Evolutionary conservation across 2,113 vertebrate genomes (phyloP).

Genomic region (Bagarius yarrelli): DNA sequence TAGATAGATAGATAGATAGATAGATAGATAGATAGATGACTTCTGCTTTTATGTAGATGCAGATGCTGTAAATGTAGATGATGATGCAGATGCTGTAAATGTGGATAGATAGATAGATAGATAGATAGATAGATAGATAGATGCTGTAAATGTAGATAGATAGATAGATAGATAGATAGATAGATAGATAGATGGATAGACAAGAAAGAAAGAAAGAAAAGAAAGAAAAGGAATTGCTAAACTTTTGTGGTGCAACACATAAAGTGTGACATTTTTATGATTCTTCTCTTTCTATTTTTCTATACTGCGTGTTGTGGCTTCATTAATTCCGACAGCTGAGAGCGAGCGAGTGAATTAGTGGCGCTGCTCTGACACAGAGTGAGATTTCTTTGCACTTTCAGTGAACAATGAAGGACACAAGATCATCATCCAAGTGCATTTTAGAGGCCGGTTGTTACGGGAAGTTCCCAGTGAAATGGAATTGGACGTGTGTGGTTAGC

Average conservation of each 20-base stretch:
- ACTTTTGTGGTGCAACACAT: neutral
- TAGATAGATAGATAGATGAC: too few relatives aligned
- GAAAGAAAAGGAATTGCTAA: too few relatives aligned
- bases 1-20: too few relatives aligned
- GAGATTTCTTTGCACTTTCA: conserved; percentile 14
- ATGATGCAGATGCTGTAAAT: too few relatives aligned
- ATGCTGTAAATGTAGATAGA: too few relatives aligned
- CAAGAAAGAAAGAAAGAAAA: too few relatives aligned
- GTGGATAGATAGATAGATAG: too few relatives aligned
- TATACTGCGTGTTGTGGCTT: neutral
- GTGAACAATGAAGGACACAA: conserved; percentile 34
- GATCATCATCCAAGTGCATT: conserved; percentile 8
- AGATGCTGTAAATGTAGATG: too few relatives aligned
- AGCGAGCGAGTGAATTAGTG: conserved; percentile 26
- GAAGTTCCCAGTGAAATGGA: conserved; percentile 4
- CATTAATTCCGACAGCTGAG: conserved; percentile 12
- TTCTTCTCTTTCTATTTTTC: neutral
- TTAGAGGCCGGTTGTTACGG: neutral
- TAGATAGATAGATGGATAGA: too few relatives aligned
- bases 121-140: too few relatives aligned
- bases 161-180: too few relatives aligned
- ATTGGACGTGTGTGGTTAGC: conserved; percentile 15
- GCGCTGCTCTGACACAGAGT: conserved; percentile 5
- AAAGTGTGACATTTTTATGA: conserved; percentile 16
- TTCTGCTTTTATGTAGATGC: too few relatives aligned